These are phyloP conservation scores for Caenorhabditis zanzibari DNA, from an alignment of 2,888 invertebrate species.

Conservation along the genomic window DNA sequence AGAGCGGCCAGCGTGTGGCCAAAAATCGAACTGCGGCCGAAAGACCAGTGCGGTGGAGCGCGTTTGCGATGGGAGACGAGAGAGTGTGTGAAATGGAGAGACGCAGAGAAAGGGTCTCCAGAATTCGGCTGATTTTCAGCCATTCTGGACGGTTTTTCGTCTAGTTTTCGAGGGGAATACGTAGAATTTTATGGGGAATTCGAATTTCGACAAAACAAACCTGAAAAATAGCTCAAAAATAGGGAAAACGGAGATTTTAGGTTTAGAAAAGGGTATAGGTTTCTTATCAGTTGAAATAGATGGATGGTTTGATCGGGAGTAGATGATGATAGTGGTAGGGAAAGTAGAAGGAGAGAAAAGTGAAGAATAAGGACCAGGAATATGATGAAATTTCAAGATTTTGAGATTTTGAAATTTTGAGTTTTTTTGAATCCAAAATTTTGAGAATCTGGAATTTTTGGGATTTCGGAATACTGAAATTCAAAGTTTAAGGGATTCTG, in stretches of 20 bases:
- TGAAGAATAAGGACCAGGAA: not conserved
- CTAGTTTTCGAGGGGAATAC: not conserved
- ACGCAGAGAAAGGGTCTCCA: not conserved
- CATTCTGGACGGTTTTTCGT: not conserved
- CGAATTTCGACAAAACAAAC: no score
- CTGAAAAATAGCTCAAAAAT: no score
- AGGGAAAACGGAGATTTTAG: no score
- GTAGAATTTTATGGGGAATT: no score
- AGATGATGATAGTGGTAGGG: no score
- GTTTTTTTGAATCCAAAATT: not conserved
- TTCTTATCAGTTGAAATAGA: no score
- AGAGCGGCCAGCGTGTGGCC: slow-evolving; percentile 55
- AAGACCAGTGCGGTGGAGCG: slow-evolving; percentile 64
- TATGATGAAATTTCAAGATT: not conserved
- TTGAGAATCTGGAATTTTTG: no score
- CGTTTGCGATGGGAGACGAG: slow-evolving; percentile 28
- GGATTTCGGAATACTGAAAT: not conserved
- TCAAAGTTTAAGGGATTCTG: not conserved
- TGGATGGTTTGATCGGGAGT: no score
- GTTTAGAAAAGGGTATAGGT: no score
- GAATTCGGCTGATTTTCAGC: not conserved
- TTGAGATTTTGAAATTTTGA: not conserved
- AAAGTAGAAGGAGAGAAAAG: not conserved
- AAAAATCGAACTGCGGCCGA: slow-evolving; percentile 69
- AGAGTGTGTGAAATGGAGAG: not conserved